These are phyloP conservation scores for Caradrina clavipalpis DNA, from an alignment of 2,888 invertebrate species.

Conservation along the genomic window DNA sequence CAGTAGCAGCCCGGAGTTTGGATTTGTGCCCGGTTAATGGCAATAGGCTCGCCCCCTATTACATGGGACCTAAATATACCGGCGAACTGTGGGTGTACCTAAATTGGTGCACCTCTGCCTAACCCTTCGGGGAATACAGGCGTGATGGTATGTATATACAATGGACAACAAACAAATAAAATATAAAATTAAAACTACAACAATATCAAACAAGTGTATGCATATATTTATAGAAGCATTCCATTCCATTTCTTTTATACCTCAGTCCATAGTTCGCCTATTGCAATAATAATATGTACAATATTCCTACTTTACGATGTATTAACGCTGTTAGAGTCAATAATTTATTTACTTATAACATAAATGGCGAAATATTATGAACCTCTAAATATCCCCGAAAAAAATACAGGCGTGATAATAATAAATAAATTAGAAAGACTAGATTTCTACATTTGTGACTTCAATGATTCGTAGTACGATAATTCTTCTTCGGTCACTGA, in stretches of 20 bases:
- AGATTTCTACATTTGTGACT: slow-evolving; percentile 77
- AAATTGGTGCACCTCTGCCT: too few species aligned
- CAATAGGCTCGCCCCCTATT: too few species aligned
- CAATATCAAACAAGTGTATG: neutral
- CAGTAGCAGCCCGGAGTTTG: too few species aligned
- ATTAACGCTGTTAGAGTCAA: neutral
- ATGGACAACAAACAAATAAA: too few species aligned
- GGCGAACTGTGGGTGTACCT: too few species aligned
- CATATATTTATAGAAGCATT: slow-evolving; percentile 35
- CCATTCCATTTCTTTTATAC: slow-evolving; percentile 16
- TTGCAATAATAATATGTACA: slow-evolving; percentile 25
- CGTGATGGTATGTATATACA: too few species aligned
- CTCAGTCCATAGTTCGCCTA: slow-evolving; percentile 33
- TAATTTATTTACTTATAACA: slow-evolving; percentile 3
- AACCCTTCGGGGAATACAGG: too few species aligned
- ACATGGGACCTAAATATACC: too few species aligned
- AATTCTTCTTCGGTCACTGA: slow-evolving; percentile 94
- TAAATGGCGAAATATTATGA: neutral
- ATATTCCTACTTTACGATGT: slow-evolving; percentile 1
- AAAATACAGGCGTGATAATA: slow-evolving; percentile 1
- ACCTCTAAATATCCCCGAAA: neutral
- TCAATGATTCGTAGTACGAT: slow-evolving; percentile 91
- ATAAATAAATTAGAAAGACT: slow-evolving; percentile 26
- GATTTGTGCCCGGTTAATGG: too few species aligned
- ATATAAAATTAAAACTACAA: slow-evolving; percentile 9